Evolutionary conservation across 1,140 invertebrate genomes (phyloP), one percentile per base, ranked within the genome.

Genomic region (Pseudachorutes palmiensis): DNA sequence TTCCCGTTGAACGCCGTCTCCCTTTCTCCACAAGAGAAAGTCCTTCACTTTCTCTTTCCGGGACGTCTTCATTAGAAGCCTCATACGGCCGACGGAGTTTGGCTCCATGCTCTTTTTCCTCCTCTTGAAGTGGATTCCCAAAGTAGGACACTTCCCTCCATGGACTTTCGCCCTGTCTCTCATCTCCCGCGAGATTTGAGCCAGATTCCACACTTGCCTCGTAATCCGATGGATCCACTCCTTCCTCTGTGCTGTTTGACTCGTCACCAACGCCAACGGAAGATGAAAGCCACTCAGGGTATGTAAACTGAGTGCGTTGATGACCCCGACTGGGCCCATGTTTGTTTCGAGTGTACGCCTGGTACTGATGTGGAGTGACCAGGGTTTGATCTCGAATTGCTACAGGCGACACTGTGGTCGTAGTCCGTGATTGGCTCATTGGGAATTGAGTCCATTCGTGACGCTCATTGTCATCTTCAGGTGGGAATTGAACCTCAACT

Each of bases 281-380:
- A 33, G 65, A 51, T 30, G 67, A 69, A 16, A 72, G 63, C 70
- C 70, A 72, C 60, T 72, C 70, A 9, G 70, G 70, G 45, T 69
- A 69, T 1, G 64, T n/a, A n/a, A n/a, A n/a, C n/a, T n/a, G n/a
- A n/a, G n/a, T n/a, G n/a, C n/a, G n/a, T n/a, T n/a, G n/a, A n/a
- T n/a, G n/a, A n/a, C n/a, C n/a, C n/a, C n/a, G n/a, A n/a, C n/a
- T n/a, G n/a, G n/a, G n/a, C n/a, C n/a, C n/a, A n/a, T n/a, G n/a
- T n/a, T n/a, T n/a, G n/a, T n/a, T n/a, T n/a, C n/a, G n/a, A n/a
- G n/a, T n/a, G n/a, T n/a, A n/a, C n/a, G n/a, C n/a, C n/a, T n/a
- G n/a, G n/a, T n/a, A n/a, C n/a, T n/a, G n/a, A n/a, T n/a, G n/a
- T n/a, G n/a, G n/a, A n/a, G n/a, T n/a, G n/a, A n/a, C n/a, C n/a